Evolutionary conservation across 2,888 invertebrate species (phyloP), one percentile per base, ranked within the genome.

Genomic region (Labia minor): DNA sequence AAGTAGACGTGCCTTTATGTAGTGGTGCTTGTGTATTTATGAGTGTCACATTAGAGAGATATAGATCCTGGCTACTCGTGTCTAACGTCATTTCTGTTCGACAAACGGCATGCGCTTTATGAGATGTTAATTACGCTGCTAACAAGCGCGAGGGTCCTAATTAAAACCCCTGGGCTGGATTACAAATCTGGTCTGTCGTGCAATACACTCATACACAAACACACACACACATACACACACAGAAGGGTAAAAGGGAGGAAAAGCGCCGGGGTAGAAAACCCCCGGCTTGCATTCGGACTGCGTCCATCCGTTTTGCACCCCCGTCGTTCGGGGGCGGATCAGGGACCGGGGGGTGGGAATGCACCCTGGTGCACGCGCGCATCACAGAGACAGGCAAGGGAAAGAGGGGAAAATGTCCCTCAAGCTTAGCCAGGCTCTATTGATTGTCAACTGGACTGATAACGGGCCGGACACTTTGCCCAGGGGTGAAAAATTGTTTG

Each of bases 11-110:
- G 49, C 16, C 49, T 49, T 49, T 49, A 49, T 49, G 49, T 49
- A 49, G 49, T 49, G 49, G 49, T 49, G 49, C 49, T 49, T 49
- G 49, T 49, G 49, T 49, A 49, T 49, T 49, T 49, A 49, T 49
- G 49, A 49, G 49, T 49, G 49, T 49, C 49, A 49, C 49, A 49
- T 49, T 49, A 49, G 14, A 10, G 49, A 49, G 49, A 16, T 49
- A 49, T 49, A 49, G 49, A 49, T 49, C 8, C 49, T 14, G 49
- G n/a, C 49, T 49, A 49, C 49, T 49, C 49, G 49, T 49, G 49
- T 49, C 49, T 49, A 49, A 49, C 49, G 49, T 49, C 49, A 49
- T 49, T 49, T 49, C 49, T 49, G 49, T 49, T 49, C 49, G 49
- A 49, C 49, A 49, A 49, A 49, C 49, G 49, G 49, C 49, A 49